Evolutionary conservation across 2,888 invertebrate genomes (phyloP), one percentile per base, ranked within the genome.

Genomic region (Eupithecia abbreviata): DNA sequence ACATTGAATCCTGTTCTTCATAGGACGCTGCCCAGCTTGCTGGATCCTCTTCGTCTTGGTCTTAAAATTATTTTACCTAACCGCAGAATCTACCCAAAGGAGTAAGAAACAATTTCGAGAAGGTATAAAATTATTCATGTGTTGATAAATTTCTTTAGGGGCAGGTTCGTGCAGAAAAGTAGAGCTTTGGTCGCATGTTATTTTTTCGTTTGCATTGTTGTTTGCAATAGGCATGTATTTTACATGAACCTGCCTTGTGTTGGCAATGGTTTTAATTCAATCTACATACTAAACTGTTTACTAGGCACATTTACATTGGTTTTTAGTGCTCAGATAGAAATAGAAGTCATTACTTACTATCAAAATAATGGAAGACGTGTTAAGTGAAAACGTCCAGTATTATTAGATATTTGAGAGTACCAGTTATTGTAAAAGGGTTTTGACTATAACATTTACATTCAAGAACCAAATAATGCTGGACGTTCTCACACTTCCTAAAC

Each of bases 101-200:
- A 30, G 30, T 30, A 30, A 30, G 30, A 30, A 30, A 30, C 30
- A 30, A 30, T 30, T 30, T 30, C 30, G 30, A 30, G 30, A 30
- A 30, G 30, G 30, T 30, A 30, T 30, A 30, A 30, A 47, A 7
- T 7, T 7, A 58, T 58, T 18, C n/a, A 58, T 58, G 18, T 58
- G 18, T 58, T 58, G 58, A n/a, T n/a, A 55, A 9, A 9, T 58
- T 18, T 58, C 58, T 58, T 58, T 58, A 18, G n/a, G 3, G 9
- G 9, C 41, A 65, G 41, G 42, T 66, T 66, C 66, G 66, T 66
- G 66, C 66, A 6, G 41, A 66, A 66, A 13, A 66, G 66, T 41
- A 66, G 15, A 41, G 15, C 13, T 15, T 41, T 42, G 42, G 18
- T 58, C 7, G 18, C 58, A 58, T 30, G 58, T 4, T 58, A 9